Evolutionary conservation across 2,888 invertebrate species (phyloP).

Genomic region (Lasioglossum marginatum): DNA sequence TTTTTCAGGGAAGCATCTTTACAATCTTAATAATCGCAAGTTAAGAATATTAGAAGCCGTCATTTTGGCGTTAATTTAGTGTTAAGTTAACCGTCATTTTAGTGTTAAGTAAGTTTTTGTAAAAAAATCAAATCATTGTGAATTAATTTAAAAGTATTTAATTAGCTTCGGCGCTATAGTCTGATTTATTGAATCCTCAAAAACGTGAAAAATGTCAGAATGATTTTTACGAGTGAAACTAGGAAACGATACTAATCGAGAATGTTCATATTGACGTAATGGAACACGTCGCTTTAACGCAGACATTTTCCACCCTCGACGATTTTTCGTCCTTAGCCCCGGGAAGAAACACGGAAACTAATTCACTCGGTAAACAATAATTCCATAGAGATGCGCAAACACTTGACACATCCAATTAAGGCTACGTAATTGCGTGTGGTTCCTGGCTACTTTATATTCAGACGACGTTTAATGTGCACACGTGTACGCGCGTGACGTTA

Average conservation of each 20-base stretch:
- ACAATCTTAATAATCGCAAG: too few relatives aligned
- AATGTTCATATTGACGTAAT: neutral
- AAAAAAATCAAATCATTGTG: too few relatives aligned
- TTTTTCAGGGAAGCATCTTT: too few relatives aligned
- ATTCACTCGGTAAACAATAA: slow-evolving; percentile 52
- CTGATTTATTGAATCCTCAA: too few relatives aligned
- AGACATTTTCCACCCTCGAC: slow-evolving; percentile 10
- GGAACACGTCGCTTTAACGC: neutral
- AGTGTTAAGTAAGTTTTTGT: too few relatives aligned
- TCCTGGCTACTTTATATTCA: slow-evolving; percentile 35
- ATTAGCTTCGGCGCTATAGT: too few relatives aligned
- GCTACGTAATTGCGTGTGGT: slow-evolving; percentile 40
- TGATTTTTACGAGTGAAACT: slow-evolving; percentile 8
- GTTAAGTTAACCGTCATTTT: too few relatives aligned
- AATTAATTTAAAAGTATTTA: too few relatives aligned
- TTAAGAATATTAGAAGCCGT: too few relatives aligned
- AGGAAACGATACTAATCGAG: neutral
- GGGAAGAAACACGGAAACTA: slow-evolving; percentile 29
- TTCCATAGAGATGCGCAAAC: slow-evolving; percentile 49
- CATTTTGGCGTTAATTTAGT: too few relatives aligned
- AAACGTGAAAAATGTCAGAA: too few relatives aligned
- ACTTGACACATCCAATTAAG: slow-evolving; percentile 55
- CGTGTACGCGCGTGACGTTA: neutral
- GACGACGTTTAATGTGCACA: slow-evolving; percentile 14
- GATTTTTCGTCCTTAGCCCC: neutral